phyloP scores from a whole-genome alignment of 2,888 invertebrate genomes.

The Eupelmus urozonus region DNA sequence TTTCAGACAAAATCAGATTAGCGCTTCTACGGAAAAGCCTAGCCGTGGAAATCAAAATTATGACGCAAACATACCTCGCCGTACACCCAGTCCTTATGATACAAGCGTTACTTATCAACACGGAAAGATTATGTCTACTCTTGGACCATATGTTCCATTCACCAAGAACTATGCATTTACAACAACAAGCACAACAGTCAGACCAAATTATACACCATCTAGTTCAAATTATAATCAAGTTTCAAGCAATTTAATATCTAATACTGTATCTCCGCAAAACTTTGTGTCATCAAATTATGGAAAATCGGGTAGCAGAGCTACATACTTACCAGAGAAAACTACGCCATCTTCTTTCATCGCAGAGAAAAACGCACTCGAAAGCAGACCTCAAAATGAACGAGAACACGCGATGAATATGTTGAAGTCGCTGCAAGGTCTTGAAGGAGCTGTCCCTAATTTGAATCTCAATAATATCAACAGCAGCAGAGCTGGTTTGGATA shows the following conservation, averaged over 20 bases:
- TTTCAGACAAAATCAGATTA: slow-evolving; percentile 66
- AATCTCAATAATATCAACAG: slow-evolving; percentile 71
- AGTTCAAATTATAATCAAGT: slow-evolving; percentile 59
- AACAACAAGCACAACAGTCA: slow-evolving; percentile 64
- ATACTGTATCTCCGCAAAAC: slow-evolving; percentile 57
- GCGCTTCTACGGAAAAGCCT: slow-evolving; percentile 70
- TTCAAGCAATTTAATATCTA: slow-evolving; percentile 61
- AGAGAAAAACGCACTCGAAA: slow-evolving; percentile 62
- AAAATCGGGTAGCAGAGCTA: slow-evolving; percentile 63
- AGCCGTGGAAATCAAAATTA: slow-evolving; percentile 44
- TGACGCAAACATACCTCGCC: slow-evolving; percentile 61
- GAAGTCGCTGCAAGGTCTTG: slow-evolving; percentile 82
- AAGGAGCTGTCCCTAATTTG: slow-evolving; percentile 77
- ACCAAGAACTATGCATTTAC: slow-evolving; percentile 72
- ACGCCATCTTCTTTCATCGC: slow-evolving; percentile 61
- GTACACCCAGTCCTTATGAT: slow-evolving; percentile 70
- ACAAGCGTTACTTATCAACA: slow-evolving; percentile 71
- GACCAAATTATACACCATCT: slow-evolving; percentile 66
- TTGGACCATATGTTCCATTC: slow-evolving; percentile 74
- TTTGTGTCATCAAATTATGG: slow-evolving; percentile 60
- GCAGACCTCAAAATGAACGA: slow-evolving; percentile 77
- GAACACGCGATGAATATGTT: slow-evolving; percentile 86
- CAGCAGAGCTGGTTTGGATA: slow-evolving; percentile 82
- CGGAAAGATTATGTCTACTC: slow-evolving; percentile 70
- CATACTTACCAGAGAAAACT: slow-evolving; percentile 68